Evolutionary conservation across 2,888 invertebrate genomes (phyloP).

Genomic region (Anthophora plumipes): DNA sequence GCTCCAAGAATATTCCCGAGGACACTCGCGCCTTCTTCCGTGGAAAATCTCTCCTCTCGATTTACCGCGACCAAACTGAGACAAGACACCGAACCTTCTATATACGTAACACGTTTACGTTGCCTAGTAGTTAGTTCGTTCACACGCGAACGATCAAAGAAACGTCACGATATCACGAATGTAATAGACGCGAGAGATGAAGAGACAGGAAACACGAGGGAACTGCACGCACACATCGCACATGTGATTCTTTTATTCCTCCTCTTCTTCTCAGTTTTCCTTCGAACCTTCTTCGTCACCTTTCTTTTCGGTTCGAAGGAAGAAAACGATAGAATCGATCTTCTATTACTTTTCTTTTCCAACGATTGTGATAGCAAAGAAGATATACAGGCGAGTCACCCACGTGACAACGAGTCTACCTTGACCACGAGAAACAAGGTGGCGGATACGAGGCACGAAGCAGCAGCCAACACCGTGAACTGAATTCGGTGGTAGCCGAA

Average conservation of each 20-base stretch:
- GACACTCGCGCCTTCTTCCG: background rate
- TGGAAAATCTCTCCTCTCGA: conserved; percentile 6
- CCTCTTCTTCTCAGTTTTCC: background rate
- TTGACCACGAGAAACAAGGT: conserved; percentile 51
- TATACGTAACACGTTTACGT: too few species aligned
- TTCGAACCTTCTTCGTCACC: too few species aligned
- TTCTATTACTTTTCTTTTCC: too few species aligned
- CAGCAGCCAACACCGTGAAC: conserved; percentile 77
- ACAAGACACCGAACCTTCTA: background rate
- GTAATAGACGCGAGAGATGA: background rate
- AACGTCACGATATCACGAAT: background rate
- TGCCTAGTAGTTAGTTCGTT: too few species aligned
- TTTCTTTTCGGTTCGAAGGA: too few species aligned
- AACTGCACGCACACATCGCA: conserved; percentile 25
- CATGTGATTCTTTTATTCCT: background rate
- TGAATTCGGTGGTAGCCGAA: conserved; percentile 76
- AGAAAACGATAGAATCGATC: too few species aligned
- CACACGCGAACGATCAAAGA: conserved; percentile 17
- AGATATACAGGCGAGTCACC: background rate
- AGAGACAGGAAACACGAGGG: conserved; percentile 1
- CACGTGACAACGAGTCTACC: conserved; percentile 59
- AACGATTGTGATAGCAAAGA: too few species aligned
- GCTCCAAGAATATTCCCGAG: background rate
- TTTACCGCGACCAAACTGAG: background rate
- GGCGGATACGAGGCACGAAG: conserved; percentile 70